Evolutionary conservation across 2,113 vertebrate genomes (phyloP).

Genomic region (Cairina moschata): DNA sequence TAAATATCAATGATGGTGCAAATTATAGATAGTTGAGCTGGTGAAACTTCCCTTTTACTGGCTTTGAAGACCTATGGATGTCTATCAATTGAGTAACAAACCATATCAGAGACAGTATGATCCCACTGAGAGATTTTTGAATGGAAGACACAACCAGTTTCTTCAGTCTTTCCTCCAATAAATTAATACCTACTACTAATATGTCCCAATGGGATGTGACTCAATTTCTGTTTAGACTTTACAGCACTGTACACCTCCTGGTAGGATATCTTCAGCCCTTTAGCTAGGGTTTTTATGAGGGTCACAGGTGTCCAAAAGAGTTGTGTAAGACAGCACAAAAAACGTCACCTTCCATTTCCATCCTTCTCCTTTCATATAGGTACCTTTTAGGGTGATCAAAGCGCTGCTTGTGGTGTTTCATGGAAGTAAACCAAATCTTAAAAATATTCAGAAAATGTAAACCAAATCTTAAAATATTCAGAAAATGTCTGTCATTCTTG

Average conservation of each 20-base stretch:
- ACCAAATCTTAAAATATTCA: too few species aligned
- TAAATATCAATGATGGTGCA: neutral
- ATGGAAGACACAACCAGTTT: neutral
- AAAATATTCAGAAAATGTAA: neutral
- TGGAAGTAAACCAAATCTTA: neutral
- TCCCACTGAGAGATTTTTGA: neutral
- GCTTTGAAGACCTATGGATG: neutral
- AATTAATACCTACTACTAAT: neutral
- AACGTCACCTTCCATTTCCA: neutral
- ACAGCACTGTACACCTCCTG: neutral
- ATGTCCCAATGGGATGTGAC: neutral
- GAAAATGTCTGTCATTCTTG: neutral
- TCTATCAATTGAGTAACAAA: neutral
- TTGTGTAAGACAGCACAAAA: too few species aligned
- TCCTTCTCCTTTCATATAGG: neutral
- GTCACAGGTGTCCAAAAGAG: too few species aligned
- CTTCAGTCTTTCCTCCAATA: neutral
- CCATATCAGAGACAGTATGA: neutral
- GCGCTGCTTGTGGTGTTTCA: neutral
- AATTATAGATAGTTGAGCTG: neutral
- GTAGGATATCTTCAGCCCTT: neutral
- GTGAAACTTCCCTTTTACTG: neutral
- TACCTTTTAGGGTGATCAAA: neutral
- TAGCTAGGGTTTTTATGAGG: neutral
- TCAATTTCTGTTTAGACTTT: neutral